These are phyloP conservation scores for Scyliorhinus canicula DNA, from an alignment of 2,797 vertebrate genomes.

Conservation along the genomic window DNA sequence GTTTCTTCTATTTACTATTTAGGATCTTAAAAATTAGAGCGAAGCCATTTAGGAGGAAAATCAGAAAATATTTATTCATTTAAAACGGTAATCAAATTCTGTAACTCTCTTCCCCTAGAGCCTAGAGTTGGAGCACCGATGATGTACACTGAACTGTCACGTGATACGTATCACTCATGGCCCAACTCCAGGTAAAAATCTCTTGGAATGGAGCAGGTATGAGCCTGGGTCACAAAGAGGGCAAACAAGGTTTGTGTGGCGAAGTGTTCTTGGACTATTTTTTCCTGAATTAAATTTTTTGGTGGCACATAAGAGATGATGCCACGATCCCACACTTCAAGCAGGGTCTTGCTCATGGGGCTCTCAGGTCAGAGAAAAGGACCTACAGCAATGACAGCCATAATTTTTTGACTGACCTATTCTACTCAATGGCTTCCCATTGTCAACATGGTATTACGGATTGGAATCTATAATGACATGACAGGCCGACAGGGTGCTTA, in stretches of 20 bases:
- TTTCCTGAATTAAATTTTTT: not conserved
- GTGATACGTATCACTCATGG: not conserved
- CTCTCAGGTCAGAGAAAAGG: not conserved
- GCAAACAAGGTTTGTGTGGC: not conserved
- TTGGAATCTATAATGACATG: not conserved
- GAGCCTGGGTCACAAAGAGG: not conserved
- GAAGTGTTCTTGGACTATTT: not conserved
- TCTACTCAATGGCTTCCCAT: not conserved
- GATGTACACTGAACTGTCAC: not conserved
- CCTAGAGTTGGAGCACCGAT: not conserved
- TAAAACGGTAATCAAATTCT: not conserved
- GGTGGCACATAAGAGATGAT: not conserved
- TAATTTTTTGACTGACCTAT: not conserved
- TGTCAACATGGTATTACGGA: not conserved
- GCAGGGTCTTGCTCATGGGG: not conserved
- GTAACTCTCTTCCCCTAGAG: not conserved
- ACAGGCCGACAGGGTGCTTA: not conserved
- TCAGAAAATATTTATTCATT: not conserved
- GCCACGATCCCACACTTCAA: not conserved
- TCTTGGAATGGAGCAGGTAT: not conserved
- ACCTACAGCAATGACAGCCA: not conserved
- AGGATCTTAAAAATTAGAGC: not conserved
- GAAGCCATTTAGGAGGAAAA: not conserved
- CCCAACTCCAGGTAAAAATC: not conserved
- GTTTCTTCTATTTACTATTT: not conserved